Conservation (phyloP, 2,888 invertebrate genomes). For the Volucella zonaria region DNA sequence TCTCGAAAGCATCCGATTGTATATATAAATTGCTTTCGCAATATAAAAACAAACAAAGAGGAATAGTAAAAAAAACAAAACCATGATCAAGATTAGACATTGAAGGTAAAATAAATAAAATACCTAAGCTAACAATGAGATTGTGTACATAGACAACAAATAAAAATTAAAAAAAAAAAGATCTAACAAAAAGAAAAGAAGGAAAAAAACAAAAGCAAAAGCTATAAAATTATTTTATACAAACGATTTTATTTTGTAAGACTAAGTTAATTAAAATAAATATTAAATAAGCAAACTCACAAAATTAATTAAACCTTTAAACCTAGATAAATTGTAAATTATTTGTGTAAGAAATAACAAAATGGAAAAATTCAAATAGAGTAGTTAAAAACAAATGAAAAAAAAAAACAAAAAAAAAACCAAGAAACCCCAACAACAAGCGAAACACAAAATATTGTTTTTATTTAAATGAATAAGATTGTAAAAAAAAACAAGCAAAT, state of each 20-base stretch:
- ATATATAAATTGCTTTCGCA: constrained; percentile 44
- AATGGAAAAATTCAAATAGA: constrained; percentile 19
- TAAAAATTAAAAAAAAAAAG: too few species aligned
- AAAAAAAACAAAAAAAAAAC: too few species aligned
- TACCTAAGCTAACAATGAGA: constrained; percentile 58
- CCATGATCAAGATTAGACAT: constrained; percentile 42
- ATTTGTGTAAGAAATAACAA: constrained; percentile 30
- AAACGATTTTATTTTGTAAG: constrained; percentile 42
- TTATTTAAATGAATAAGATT: constrained; percentile 37
- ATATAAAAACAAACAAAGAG: background rate
- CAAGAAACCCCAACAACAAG: constrained; percentile 11
- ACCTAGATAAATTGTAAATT: constrained; percentile 65
- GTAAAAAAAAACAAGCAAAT: constrained; percentile 29
- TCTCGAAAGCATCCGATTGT: constrained; percentile 31
- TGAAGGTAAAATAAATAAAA: background rate
- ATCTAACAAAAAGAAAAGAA: background rate
- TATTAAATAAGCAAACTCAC: constrained; percentile 14
- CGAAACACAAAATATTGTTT: constrained; percentile 40
- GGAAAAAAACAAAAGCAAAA: constrained; percentile 16
- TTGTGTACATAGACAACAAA: constrained; percentile 66
- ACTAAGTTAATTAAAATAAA: constrained; percentile 23
- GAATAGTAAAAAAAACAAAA: constrained; percentile 1
- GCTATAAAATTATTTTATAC: constrained; percentile 61
- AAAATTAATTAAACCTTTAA: constrained; percentile 41
- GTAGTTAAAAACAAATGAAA: constrained; percentile 22